Evolutionary conservation across 2,797 vertebrate genomes (phyloP).

Genomic region (Momotus momota): DNA sequence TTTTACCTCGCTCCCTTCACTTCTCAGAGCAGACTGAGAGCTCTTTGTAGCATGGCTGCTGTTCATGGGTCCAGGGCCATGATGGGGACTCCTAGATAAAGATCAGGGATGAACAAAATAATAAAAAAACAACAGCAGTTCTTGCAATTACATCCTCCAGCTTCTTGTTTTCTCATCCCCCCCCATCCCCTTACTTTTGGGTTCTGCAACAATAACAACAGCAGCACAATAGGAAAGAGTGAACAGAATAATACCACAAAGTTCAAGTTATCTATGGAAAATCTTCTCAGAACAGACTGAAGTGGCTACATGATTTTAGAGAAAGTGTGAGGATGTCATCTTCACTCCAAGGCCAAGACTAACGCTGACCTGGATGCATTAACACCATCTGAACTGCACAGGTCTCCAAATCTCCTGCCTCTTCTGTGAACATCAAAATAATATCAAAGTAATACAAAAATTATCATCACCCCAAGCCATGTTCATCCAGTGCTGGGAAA

Average conservation of each 20-base stretch:
- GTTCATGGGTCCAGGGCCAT: neutral
- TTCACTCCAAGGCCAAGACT: neutral
- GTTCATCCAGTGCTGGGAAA: neutral
- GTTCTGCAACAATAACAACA: neutral
- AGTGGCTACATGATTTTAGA: neutral
- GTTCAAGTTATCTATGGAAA: neutral
- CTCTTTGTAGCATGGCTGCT: neutral
- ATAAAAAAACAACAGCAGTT: neutral
- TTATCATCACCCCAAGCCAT: neutral
- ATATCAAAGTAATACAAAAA: neutral
- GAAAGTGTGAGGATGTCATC: neutral
- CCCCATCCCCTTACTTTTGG: neutral
- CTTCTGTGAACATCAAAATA: neutral
- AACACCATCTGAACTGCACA: neutral
- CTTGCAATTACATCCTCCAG: neutral
- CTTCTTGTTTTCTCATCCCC: neutral
- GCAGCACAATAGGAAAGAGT: neutral
- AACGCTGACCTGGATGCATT: neutral
- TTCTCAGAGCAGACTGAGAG: neutral
- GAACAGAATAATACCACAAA: neutral
- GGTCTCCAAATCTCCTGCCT: neutral
- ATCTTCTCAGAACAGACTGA: neutral
- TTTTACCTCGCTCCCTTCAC: neutral
- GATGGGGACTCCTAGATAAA: neutral
- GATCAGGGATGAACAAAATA: neutral